A percentile compares a stretch with the other conserved stretches of the same genome.
Evolutionary conservation across 35 echinoderm and acorn worm genomes (phyloP).

Genomic region (Nesometra sesokonis): DNA sequence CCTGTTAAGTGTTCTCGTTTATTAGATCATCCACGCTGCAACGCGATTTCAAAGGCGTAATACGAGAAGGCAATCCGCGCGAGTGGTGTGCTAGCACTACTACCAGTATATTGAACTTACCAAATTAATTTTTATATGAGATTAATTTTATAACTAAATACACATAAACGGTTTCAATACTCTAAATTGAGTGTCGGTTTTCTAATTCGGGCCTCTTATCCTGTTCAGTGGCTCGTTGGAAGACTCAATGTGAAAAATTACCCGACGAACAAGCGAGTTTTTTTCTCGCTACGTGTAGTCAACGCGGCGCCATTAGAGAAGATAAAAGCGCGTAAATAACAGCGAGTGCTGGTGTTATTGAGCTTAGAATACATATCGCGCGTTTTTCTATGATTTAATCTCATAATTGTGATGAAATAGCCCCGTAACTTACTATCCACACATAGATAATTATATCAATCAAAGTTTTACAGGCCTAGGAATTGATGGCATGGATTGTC

Average conservation of each 20-base stretch:
- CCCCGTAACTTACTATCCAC: background rate
- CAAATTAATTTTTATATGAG: background rate
- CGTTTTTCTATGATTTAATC: background rate
- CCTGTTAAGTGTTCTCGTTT: background rate
- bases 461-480: background rate
- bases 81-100: background rate
- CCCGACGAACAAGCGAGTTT: background rate
- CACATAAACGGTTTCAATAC: background rate
- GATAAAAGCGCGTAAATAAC: background rate
- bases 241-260: background rate
- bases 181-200: background rate
- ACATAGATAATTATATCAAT: background rate
- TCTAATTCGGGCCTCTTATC: background rate
- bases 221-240: background rate
- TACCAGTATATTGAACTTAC: background rate
- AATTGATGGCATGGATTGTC: background rate
- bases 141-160: background rate
- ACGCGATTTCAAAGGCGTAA: background rate
- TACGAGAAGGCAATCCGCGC: background rate
- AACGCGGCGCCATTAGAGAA: background rate
- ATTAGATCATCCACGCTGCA: background rate
- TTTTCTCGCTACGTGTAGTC: background rate
- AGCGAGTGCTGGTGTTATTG: background rate
- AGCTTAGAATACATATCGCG: background rate
- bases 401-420: background rate